Evolutionary conservation across 1,140 invertebrate species (phyloP).

Genomic region (Bombus huntii): DNA sequence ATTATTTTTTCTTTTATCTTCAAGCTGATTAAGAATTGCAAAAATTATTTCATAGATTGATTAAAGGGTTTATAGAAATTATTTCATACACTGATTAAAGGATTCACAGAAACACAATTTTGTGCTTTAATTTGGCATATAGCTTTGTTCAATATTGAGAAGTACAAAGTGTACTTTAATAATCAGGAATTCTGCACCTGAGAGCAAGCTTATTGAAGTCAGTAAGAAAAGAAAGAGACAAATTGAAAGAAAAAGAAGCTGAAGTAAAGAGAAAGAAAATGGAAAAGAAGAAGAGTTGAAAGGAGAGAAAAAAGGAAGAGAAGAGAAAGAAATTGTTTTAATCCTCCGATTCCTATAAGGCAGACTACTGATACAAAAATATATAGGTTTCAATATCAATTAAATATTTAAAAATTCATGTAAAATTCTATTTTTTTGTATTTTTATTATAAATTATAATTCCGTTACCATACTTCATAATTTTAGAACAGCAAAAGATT

Average conservation of each 20-base stretch:
- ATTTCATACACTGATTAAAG: not conserved
- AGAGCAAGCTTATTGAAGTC: not conserved
- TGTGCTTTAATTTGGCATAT: not conserved
- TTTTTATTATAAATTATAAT: too few relatives aligned
- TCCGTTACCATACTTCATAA: too few relatives aligned
- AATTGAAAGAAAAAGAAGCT: not conserved
- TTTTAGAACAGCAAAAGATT: too few relatives aligned
- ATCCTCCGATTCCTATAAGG: not conserved
- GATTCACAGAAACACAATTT: not conserved
- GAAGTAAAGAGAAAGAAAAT: not conserved
- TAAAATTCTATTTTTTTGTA: too few relatives aligned
- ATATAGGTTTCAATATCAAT: too few relatives aligned
- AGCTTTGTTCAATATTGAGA: not conserved
- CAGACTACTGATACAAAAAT: too few relatives aligned
- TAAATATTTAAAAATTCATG: too few relatives aligned
- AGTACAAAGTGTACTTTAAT: not conserved
- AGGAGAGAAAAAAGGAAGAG: not conserved
- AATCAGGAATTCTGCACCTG: not conserved
- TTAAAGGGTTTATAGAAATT: not conserved
- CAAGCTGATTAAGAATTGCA: not conserved
- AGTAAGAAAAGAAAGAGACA: not conserved
- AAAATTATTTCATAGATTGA: not conserved
- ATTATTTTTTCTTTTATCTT: not conserved
- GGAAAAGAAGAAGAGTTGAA: not conserved
- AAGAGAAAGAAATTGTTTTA: not conserved